Percentiles rank a stretch among this genome's conserved stretches.
Evolutionary conservation across 2,888 invertebrate genomes (phyloP).

Genomic region (Eledone cirrhosa): DNA sequence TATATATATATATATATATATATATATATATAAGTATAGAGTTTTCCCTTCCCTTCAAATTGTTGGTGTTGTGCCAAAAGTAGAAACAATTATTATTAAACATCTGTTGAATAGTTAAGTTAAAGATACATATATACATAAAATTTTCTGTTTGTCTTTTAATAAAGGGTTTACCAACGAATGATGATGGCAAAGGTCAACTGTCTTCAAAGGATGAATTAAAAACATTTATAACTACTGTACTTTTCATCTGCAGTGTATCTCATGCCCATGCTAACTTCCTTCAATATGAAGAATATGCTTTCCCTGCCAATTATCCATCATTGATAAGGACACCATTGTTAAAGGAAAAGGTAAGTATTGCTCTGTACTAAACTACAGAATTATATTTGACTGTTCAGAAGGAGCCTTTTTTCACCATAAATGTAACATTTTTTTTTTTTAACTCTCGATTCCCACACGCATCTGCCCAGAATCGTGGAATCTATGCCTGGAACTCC

Average conservation of each 20-base stretch:
- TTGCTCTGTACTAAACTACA: background rate
- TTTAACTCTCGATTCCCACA: no score
- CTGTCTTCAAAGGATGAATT: slow-evolving; percentile 31
- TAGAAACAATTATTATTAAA: no score
- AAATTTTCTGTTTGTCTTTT: no score
- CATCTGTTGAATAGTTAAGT: background rate
- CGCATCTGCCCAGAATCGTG: no score
- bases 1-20: background rate
- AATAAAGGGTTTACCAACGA: no score
- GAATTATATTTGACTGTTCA: no score
- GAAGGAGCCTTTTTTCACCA: no score
- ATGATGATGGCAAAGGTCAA: no score
- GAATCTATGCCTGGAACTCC: no score
- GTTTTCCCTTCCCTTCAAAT: no score
- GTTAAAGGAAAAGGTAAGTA: slow-evolving; percentile 42
- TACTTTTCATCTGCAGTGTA: slow-evolving; percentile 45
- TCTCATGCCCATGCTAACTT: slow-evolving; percentile 46
- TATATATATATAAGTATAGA: background rate
- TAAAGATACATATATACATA: background rate
- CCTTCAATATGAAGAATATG: slow-evolving; percentile 50
- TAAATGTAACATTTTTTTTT: no score
- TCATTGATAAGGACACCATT: slow-evolving; percentile 42
- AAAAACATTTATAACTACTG: slow-evolving; percentile 36
- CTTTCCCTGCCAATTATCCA: slow-evolving; percentile 49
- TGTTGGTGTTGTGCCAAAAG: no score